phyloP scores from a whole-genome alignment of 2,888 invertebrate species.

The Drosophila rubida region DNA sequence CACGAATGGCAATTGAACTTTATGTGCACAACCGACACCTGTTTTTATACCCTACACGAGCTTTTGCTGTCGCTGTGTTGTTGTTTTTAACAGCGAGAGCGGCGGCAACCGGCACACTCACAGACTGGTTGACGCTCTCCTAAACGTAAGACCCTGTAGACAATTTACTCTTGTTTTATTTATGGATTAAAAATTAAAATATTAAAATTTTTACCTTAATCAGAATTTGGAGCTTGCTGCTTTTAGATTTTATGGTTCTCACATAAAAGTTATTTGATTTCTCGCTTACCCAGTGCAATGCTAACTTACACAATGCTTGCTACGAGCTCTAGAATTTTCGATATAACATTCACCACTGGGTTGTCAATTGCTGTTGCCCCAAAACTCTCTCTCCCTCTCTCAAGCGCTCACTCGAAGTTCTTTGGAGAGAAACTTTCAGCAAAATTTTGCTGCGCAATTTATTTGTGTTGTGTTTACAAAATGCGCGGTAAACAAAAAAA shows the following conservation, averaged over 20 bases:
- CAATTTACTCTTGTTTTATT: constrained; percentile 10
- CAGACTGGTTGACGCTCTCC: not conserved
- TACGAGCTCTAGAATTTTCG: constrained; percentile 32
- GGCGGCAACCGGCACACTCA: constrained; percentile 15
- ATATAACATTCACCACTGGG: constrained; percentile 43
- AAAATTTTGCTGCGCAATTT: constrained; percentile 74
- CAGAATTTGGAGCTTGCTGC: constrained; percentile 1
- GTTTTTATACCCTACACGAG: constrained; percentile 47
- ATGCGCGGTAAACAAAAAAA: constrained; percentile 73
- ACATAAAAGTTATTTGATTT: not conserved
- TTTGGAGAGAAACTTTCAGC: constrained; percentile 38
- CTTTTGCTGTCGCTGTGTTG: constrained; percentile 36
- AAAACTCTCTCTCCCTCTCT: constrained; percentile 1
- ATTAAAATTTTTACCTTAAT: not conserved
- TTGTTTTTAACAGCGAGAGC: constrained; percentile 16
- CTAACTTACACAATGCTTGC: not conserved
- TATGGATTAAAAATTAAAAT: not conserved
- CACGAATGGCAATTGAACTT: constrained; percentile 44
- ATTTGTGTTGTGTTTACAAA: constrained; percentile 75
- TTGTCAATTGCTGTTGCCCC: constrained; percentile 1
- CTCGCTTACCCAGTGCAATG: not conserved
- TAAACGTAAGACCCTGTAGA: constrained; percentile 21
- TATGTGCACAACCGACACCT: constrained; percentile 12
- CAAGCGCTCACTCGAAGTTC: constrained; percentile 27
- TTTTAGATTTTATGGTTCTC: constrained; percentile 2